Evolutionary conservation across 2,797 vertebrate species (phyloP), one percentile per base, ranked within the genome.

Genomic region (Gymnothorax reevesii): DNA sequence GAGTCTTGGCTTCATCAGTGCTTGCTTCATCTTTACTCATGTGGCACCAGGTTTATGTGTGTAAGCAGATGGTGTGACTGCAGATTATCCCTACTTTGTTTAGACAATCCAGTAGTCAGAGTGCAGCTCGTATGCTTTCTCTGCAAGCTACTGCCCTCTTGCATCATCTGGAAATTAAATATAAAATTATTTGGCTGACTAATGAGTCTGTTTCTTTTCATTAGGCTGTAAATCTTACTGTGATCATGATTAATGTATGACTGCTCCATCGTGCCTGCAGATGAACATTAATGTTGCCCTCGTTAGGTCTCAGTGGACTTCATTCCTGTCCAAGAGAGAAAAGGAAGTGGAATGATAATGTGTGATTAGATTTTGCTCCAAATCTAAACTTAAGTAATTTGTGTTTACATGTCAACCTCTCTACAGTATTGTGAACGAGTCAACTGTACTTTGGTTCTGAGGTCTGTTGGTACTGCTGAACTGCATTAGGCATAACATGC

Each of bases 231-330:
- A 83, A 59, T 83, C 17, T 42, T 57, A 27, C 59, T 57, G 55
- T 60, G 55, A 12, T 6, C 55, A 83, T 83, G 82, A 55, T 83
- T 83, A 60, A 83, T 83, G 59, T 83, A 83, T 59, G 82, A 83
- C 9, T 27, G 27, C 17, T 57, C 82, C 27, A 15, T 59, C 82
- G 60, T 42, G 57, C 55, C 15, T 27, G 82, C 27, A 83, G 20
- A 7, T 59, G 33, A 83, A 59, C 82, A 60, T n/a, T 25, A 60
- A 25, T 83, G 82, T 57, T 82, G 42, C 55, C 79, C 4, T 57
- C 79, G 57, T 60, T 7, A 83, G 60, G 33, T 20, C 55, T 55
- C 82, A 59, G 6, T 8, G 27, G 82, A 25, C 55, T 54, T 22
- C 17, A 54, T 55, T 80, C 49, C 13, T 77, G 77, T 80, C 5